A percentile compares a stretch with the other conserved stretches of the same genome.
Conservation (phyloP, 2,797 vertebrate genomes). For the Varecia variegata region DNA sequence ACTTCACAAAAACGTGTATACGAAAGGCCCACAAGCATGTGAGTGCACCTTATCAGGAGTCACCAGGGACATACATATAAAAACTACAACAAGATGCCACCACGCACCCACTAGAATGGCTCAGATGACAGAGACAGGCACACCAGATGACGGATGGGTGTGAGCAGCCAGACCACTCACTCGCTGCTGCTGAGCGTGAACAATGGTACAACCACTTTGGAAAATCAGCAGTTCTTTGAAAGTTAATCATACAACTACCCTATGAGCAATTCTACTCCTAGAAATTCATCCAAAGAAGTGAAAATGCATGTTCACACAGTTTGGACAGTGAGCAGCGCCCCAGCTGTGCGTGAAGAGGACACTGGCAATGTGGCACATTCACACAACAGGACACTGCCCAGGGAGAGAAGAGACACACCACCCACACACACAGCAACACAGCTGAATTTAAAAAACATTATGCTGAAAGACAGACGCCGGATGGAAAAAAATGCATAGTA, state of each 20-base stretch:
- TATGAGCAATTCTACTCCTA: not conserved
- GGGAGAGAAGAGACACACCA: fast-evolving
- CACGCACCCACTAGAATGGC: too few relatives aligned
- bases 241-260: too few relatives aligned
- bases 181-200: fast-evolving
- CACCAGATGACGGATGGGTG: too few relatives aligned
- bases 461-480: too few relatives aligned
- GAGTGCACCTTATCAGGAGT: fast-evolving
- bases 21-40: too few relatives aligned
- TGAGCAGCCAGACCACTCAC: not conserved
- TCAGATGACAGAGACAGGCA: too few relatives aligned
- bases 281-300: not conserved
- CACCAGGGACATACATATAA: not conserved
- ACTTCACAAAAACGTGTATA: not conserved
- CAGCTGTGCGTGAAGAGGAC: not conserved
- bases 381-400: fast-evolving
- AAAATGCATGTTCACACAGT: not conserved
- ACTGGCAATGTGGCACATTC: fast-evolving
- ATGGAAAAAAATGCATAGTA: not conserved
- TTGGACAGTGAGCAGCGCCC: not conserved
- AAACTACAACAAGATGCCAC: not conserved
- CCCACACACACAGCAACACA: fast-evolving
- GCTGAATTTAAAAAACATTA: not conserved
- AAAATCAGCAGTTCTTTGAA: not conserved
- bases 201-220: too few relatives aligned